Conservation (phyloP, 2,888 invertebrate genomes). For the Pollenia amentaria region DNA sequence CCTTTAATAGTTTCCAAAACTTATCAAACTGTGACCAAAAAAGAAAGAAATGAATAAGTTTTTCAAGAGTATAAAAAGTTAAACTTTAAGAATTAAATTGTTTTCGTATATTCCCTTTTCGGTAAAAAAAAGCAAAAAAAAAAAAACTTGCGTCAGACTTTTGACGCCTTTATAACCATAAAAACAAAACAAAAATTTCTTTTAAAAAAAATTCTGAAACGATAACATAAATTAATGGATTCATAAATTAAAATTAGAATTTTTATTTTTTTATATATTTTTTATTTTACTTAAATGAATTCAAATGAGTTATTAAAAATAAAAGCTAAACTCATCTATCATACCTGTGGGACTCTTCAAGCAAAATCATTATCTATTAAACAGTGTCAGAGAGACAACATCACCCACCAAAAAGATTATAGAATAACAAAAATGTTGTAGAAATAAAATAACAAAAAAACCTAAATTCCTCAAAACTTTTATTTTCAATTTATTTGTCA, state of each 20-base stretch:
- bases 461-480: background rate
- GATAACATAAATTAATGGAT: background rate
- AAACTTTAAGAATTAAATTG: background rate
- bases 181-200: slow-evolving; percentile 8
- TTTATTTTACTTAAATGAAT: too few relatives aligned
- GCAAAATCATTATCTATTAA: slow-evolving; percentile 35
- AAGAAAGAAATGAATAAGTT: background rate
- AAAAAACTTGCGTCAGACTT: background rate
- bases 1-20: background rate
- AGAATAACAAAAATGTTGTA: background rate
- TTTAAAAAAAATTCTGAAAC: background rate
- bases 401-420: background rate
- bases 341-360: slow-evolving; percentile 15
- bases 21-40: background rate
- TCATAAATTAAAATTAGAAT: slow-evolving; percentile 13
- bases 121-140: background rate
- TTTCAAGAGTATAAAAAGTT: background rate
- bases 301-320: too few relatives aligned
- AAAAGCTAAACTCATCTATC: too few relatives aligned
- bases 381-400: background rate
- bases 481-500: slow-evolving; percentile 14
- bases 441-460: background rate
- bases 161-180: slow-evolving; percentile 28
- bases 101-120: background rate
- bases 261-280: background rate